Evolutionary conservation across 2,888 invertebrate species (phyloP), one percentile per base, ranked within the genome.

Genomic region (Autographa pulchrina): DNA sequence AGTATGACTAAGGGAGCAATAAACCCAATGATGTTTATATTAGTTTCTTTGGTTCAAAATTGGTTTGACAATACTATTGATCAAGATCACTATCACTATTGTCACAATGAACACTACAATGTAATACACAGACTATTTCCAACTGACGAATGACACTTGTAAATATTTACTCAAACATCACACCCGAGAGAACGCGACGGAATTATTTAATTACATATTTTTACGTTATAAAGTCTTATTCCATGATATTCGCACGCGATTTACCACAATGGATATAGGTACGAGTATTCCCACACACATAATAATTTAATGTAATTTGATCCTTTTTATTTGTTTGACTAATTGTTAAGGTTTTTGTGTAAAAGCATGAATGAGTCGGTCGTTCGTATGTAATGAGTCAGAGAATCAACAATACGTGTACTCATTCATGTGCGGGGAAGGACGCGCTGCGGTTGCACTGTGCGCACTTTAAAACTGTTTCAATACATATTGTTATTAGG

Each of bases 261-360:
- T 68, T 62, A 72, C 63, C 59, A 61, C 68, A 68, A 75, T 62
- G 59, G 11, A 52, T 62, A 61, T 43, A 59, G 25, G 35, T 62
- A 56, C 65, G 60, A 64, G 41, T 75, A 58, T 80, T 80, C 78
- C 68, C 79, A 76, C 69, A 72, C 60, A 75, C 69, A 59, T 68
- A 71, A 68, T 62, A 68, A 75, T 72, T 74, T 68, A 60, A 77
- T 78, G 65, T 72, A 68, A 84, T 79, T 74, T 79, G 63, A 74
- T 66, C 68, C 68, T 78, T 73, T 62, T 78, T 67, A 74, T 75
- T 71, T 74, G 59, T 72, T 81, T 70, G 83, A 74, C 63, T 74
- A 79, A 84, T 82, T 84, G 79, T 77, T 60, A 74, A 68, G 68
- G 71, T 72, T 77, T 78, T 77, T 77, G 80, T 80, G 75, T 70